These are phyloP conservation scores for Hippoglossus stenolepis DNA, from an alignment of 2,113 vertebrate genomes.

Conservation along the genomic window DNA sequence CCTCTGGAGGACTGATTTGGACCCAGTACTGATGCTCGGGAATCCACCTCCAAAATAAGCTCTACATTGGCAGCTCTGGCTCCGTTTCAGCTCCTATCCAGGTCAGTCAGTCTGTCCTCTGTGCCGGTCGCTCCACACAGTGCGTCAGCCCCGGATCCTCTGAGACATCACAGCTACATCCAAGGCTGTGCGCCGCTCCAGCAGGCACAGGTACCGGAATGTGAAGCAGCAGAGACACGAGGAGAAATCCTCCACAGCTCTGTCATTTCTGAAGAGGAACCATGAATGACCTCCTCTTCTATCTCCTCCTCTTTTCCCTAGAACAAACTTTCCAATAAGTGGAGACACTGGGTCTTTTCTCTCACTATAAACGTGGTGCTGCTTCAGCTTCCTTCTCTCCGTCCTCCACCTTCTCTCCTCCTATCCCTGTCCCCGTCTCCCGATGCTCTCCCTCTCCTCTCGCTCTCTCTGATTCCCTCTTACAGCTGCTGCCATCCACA, in stretches of 20 bases:
- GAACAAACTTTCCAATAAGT: conserved; percentile 65
- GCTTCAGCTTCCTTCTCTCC: conserved; percentile 17
- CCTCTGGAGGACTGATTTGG: conserved; percentile 16
- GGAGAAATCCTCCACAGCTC: conserved; percentile 41
- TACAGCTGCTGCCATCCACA: conserved; percentile 74
- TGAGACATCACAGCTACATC: conserved; percentile 50
- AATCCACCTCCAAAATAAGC: conserved; percentile 44
- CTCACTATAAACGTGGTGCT: background rate
- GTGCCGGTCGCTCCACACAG: conserved; percentile 51
- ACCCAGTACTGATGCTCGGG: conserved; percentile 15
- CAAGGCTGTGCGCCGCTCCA: conserved; percentile 49
- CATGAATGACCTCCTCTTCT: conserved; percentile 20
- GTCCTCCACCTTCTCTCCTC: conserved; percentile 38
- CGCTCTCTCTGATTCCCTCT: conserved; percentile 45
- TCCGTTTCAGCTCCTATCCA: conserved; percentile 68
- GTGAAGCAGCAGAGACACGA: conserved; percentile 4
- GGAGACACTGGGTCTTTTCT: conserved; percentile 1
- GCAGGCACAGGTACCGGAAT: conserved; percentile 52
- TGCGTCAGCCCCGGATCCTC: conserved; percentile 64
- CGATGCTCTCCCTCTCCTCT: conserved; percentile 47
- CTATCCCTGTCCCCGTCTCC: conserved; percentile 43
- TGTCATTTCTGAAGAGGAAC: conserved; percentile 25
- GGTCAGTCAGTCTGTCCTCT: conserved; percentile 74
- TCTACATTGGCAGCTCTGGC: conserved; percentile 24
- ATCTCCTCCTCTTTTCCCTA: conserved; percentile 30